These are phyloP conservation scores for Leucophenga montana DNA, from an alignment of 2,888 invertebrate species.

Conservation along the genomic window DNA sequence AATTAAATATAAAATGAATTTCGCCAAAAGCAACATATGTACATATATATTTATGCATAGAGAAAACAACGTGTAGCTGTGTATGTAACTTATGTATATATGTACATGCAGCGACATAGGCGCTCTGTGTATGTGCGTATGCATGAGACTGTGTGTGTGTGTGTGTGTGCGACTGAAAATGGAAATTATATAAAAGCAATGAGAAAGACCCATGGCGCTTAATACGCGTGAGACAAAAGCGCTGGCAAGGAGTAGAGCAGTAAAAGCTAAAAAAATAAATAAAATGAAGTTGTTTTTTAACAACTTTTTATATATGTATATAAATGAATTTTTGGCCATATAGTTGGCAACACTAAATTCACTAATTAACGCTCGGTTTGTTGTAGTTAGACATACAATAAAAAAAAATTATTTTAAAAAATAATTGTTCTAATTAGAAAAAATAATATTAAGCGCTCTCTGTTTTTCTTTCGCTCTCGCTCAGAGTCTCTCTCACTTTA, in stretches of 20 bases:
- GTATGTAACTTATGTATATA: slow-evolving; percentile 8
- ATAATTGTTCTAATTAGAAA: no score
- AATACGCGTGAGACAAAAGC: slow-evolving; percentile 1
- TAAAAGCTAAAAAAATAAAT: no score
- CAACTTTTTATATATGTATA: no score
- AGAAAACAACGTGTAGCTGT: background rate
- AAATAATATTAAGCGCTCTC: no score
- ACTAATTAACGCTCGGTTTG: no score
- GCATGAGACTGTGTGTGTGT: slow-evolving; percentile 33
- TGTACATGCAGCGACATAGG: slow-evolving; percentile 42
- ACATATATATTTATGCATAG: slow-evolving; percentile 26
- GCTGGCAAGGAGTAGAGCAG: background rate
- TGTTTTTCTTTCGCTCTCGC: no score
- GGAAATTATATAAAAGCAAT: slow-evolving; percentile 61
- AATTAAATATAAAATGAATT: slow-evolving; percentile 30
- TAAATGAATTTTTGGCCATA: no score
- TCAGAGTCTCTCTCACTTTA: no score
- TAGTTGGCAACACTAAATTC: no score
- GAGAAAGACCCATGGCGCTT: slow-evolving; percentile 13
- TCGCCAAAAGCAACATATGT: slow-evolving; percentile 39
- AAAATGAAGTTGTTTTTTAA: no score
- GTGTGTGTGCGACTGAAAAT: slow-evolving; percentile 53
- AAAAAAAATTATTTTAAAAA: no score
- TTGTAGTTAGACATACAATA: no score
- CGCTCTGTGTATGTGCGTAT: slow-evolving; percentile 35